Conservation (phyloP, 2,888 invertebrate species). For the Balanococcus diminutus region DNA sequence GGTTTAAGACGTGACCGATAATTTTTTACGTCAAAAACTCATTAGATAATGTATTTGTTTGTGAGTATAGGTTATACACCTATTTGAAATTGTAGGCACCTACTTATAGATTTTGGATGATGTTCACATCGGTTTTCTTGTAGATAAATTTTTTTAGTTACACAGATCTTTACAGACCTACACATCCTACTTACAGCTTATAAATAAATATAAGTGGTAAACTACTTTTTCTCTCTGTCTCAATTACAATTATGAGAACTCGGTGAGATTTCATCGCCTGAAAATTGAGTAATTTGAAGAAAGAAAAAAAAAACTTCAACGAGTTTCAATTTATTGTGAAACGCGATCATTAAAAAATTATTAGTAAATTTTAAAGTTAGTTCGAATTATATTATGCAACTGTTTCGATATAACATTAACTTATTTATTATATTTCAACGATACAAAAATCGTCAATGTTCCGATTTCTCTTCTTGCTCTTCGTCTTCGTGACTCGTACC, state of each 20-base stretch:
- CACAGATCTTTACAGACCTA: no score
- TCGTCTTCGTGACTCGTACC: not conserved
- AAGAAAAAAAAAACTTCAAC: not conserved
- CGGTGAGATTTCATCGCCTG: not conserved
- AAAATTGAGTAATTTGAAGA: not conserved
- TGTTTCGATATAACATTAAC: not conserved
- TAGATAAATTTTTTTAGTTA: no score
- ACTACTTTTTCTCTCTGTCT: not conserved
- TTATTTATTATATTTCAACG: not conserved
- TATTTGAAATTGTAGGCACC: no score
- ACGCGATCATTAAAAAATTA: not conserved
- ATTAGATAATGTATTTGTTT: not conserved
- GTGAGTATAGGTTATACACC: no score
- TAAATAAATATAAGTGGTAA: no score
- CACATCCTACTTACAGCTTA: no score
- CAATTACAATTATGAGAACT: not conserved
- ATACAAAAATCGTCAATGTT: not conserved
- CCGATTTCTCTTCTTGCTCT: constrained; percentile 42
- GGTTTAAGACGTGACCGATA: not conserved
- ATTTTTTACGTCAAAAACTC: not conserved
- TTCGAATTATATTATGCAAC: not conserved
- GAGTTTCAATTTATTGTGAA: not conserved
- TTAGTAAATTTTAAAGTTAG: constrained; percentile 28
- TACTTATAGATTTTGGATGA: no score
- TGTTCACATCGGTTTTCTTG: no score